Conservation (phyloP, 2,888 invertebrate species). For the Dasysyrphus tricinctus region DNA sequence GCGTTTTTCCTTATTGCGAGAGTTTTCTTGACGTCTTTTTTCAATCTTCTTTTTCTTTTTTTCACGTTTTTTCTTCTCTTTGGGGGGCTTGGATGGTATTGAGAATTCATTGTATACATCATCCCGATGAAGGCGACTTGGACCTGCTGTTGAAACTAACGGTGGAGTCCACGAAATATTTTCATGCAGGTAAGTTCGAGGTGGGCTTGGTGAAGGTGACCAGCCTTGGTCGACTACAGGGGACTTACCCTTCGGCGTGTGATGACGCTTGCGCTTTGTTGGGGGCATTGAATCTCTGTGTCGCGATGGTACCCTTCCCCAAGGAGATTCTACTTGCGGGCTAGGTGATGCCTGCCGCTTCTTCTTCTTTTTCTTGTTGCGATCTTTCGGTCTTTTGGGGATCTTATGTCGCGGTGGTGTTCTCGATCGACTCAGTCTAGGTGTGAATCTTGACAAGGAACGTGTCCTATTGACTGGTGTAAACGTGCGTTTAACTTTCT, state of each 20-base stretch:
- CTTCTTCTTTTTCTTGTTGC: conserved; percentile 80
- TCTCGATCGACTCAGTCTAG: conserved; percentile 80
- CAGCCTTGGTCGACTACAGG: conserved; percentile 82
- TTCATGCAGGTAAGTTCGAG: conserved; percentile 79
- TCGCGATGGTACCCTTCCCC: conserved; percentile 76
- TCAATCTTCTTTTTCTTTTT: conserved; percentile 80
- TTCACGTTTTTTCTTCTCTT: conserved; percentile 81
- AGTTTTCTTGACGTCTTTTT: conserved; percentile 80
- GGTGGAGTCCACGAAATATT: conserved; percentile 87
- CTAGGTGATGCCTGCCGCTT: conserved; percentile 77
- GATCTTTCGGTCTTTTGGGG: conserved; percentile 77
- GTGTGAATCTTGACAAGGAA: conserved; percentile 79
- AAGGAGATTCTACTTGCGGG: conserved; percentile 77
- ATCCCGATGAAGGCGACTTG: conserved; percentile 84
- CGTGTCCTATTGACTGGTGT: conserved; percentile 50
- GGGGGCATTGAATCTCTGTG: conserved; percentile 79
- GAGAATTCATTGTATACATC: conserved; percentile 83
- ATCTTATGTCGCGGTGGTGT: conserved; percentile 64
- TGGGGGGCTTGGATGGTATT: conserved; percentile 72
- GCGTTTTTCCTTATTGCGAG: conserved; percentile 81
- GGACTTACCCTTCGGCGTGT: conserved; percentile 76
- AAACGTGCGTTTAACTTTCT: conserved; percentile 58
- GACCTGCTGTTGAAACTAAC: conserved; percentile 79
- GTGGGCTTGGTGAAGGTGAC: conserved; percentile 86
- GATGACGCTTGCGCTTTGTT: conserved; percentile 79